These are phyloP conservation scores for Melanaphis sacchari DNA, from an alignment of 1,140 invertebrate genomes.

Conservation along the genomic window DNA sequence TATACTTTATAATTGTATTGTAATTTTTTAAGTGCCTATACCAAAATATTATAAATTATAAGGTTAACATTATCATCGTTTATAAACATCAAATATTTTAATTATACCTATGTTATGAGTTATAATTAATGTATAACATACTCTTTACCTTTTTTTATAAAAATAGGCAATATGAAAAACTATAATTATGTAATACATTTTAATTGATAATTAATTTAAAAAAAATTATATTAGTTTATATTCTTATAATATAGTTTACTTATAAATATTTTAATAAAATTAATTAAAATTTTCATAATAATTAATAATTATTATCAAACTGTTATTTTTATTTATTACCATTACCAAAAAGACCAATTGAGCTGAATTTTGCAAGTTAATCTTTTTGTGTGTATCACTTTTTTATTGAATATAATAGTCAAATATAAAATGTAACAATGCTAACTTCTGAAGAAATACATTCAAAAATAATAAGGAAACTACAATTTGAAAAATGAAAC, in stretches of 20 bases:
- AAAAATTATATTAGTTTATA: not conserved
- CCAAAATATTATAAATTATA: not conserved
- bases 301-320: not conserved
- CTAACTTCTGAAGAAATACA: constrained; percentile 48
- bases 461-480: constrained; percentile 56
- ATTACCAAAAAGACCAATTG: not conserved
- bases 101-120: not conserved
- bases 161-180: not conserved
- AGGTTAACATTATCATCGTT: not conserved
- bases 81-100: not conserved
- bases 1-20: not conserved
- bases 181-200: not conserved
- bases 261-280: not conserved
- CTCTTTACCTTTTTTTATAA: not conserved
- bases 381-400: constrained; percentile 14
- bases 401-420: constrained; percentile 28
- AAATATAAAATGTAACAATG: constrained; percentile 57
- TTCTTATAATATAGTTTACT: not conserved
- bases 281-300: not conserved
- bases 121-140: not conserved
- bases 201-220: not conserved
- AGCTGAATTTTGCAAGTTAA: constrained; percentile 33
- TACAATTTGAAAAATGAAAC: constrained; percentile 56
- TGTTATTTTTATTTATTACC: constrained; percentile 5
- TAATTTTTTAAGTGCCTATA: not conserved